phyloP scores from a whole-genome alignment of 2,888 invertebrate genomes.

The Diplazon laetatorius region DNA sequence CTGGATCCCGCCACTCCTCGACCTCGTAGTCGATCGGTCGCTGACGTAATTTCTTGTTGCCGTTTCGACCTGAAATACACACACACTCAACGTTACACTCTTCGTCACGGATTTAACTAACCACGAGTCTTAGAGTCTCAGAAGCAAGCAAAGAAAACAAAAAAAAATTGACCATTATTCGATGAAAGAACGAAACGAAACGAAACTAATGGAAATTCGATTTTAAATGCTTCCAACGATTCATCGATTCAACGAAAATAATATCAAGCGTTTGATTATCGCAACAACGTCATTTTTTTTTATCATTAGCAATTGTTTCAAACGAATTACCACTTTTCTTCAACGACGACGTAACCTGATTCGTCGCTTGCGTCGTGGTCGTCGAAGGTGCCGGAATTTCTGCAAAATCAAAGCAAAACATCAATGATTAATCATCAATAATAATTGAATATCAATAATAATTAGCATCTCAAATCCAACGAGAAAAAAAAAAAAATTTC shows the following conservation, averaged over 20 bases:
- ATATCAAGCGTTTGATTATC: too few species aligned
- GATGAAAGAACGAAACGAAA: conserved; percentile 12
- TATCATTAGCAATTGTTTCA: background rate
- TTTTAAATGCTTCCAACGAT: too few species aligned
- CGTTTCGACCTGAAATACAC: conserved; percentile 83
- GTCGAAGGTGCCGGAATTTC: conserved; percentile 95
- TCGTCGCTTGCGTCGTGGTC: conserved; percentile 86
- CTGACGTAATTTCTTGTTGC: conserved; percentile 85
- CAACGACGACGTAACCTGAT: conserved; percentile 85
- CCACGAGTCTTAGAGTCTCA: too few species aligned
- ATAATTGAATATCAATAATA: too few species aligned
- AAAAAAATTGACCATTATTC: background rate
- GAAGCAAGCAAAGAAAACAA: too few species aligned
- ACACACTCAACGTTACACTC: conserved; percentile 25
- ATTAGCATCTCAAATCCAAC: background rate
- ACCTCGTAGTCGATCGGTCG: conserved; percentile 86
- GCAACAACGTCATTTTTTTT: too few species aligned
- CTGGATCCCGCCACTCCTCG: conserved; percentile 89
- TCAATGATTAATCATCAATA: too few species aligned
- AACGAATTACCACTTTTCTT: conserved; percentile 86
- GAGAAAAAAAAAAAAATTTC: too few species aligned
- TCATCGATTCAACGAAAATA: too few species aligned
- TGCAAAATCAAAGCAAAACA: conserved; percentile 80
- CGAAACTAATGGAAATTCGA: too few species aligned
- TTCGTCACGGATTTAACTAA: background rate